Conservation (phyloP, 2,113 vertebrate species). For the Pangasianodon gigas region DNA sequence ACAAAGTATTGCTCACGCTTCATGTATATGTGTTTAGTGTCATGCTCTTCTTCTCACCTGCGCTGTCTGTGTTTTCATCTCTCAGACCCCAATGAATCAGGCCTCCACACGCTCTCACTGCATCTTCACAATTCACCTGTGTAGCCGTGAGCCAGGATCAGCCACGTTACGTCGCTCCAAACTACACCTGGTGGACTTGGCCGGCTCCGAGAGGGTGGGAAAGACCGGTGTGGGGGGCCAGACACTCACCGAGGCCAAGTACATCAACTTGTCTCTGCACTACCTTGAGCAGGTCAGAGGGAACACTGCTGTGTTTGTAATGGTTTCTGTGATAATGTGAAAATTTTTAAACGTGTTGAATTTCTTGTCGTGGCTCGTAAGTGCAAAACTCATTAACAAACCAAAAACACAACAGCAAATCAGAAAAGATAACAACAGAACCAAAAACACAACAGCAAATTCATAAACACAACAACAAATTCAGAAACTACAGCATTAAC, state of each 20-base stretch:
- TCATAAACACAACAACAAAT: not conserved
- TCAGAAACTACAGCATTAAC: not conserved
- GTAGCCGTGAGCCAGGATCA: conserved; percentile 87
- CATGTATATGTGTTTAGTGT: not conserved
- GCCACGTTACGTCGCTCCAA: conserved; percentile 84
- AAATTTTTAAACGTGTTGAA: not conserved
- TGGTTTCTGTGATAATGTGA: not conserved
- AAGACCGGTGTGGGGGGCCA: conserved; percentile 89
- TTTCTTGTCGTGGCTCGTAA: not conserved
- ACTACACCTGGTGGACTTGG: conserved; percentile 93
- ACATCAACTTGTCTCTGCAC: conserved; percentile 94
- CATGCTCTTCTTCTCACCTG: conserved; percentile 12
- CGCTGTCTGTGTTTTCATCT: conserved; percentile 37
- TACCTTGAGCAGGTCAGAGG: conserved; percentile 89
- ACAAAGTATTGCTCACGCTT: not conserved
- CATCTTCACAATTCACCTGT: conserved; percentile 93
- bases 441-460: not conserved
- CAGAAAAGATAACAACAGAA: not conserved
- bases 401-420: not conserved
- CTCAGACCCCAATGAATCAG: conserved; percentile 94
- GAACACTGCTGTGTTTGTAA: not conserved
- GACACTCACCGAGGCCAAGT: conserved; percentile 92
- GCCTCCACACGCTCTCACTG: conserved; percentile 96
- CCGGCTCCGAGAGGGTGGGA: conserved; percentile 90
- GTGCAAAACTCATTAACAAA: not conserved